Percentiles rank a stretch among this genome's conserved stretches.
phyloP scores from a whole-genome alignment of 2,113 vertebrate genomes.

The Rhabdomys dilectus region DNA sequence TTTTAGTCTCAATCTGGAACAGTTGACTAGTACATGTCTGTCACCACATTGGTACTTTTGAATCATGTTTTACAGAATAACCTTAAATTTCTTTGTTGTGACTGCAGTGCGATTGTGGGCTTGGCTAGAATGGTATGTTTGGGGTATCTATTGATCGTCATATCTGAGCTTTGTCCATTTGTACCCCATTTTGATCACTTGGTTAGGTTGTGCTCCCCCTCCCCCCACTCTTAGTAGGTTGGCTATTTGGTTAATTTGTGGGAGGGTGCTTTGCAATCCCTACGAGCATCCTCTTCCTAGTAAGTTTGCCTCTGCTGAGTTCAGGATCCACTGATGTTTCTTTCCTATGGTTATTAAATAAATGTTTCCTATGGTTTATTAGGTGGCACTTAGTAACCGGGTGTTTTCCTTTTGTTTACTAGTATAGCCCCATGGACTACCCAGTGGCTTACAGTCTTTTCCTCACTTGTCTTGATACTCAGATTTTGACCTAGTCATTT shows the following conservation, averaged over 20 bases:
- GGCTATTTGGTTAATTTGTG: background rate
- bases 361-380: background rate
- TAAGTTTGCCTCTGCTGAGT: background rate
- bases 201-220: background rate
- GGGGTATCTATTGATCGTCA: background rate
- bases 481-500: background rate
- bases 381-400: background rate
- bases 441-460: background rate
- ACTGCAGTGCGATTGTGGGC: background rate
- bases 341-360: background rate
- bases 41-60: background rate
- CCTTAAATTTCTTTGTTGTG: background rate
- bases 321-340: background rate
- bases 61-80: background rate
- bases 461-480: background rate
- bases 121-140: background rate
- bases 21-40: background rate
- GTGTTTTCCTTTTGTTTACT: background rate
- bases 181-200: background rate
- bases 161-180: background rate
- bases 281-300: background rate
- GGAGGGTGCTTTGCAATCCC: background rate
- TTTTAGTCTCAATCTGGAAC: background rate
- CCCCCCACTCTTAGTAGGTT: background rate
- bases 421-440: too few species aligned